Evolutionary conservation across 2,888 invertebrate species (phyloP).

Genomic region (Sisyra terminalis): DNA sequence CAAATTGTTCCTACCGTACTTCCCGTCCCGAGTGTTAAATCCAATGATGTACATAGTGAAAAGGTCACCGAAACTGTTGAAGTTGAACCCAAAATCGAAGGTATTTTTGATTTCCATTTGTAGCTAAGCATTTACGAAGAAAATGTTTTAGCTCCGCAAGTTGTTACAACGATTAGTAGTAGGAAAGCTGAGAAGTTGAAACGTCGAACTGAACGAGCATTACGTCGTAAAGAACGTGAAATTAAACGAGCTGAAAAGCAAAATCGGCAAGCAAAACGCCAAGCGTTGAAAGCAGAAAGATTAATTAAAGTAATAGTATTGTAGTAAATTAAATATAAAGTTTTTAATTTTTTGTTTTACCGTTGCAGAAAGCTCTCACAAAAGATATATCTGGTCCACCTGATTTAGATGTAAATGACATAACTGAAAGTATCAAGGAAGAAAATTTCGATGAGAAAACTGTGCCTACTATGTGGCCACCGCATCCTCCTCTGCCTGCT

Average conservation of each 20-base stretch:
- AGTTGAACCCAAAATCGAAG: not conserved
- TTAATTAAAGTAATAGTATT: constrained; percentile 25
- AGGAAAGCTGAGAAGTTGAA: constrained; percentile 23
- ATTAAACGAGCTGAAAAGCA: constrained; percentile 23
- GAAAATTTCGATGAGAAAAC: constrained; percentile 14
- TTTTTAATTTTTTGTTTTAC: constrained; percentile 5
- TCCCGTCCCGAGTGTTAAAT: not conserved
- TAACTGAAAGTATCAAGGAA: constrained; percentile 14
- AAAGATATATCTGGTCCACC: constrained; percentile 13
- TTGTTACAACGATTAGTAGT: not conserved
- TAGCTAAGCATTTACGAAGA: not conserved
- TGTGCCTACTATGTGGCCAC: constrained; percentile 20
- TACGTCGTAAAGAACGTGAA: constrained; percentile 24
- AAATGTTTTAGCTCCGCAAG: not conserved
- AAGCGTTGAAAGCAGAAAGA: constrained; percentile 24
- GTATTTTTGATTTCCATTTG: too few relatives aligned
- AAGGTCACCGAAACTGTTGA: not conserved
- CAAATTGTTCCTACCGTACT: constrained; percentile 35
- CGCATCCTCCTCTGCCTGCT: constrained; percentile 16
- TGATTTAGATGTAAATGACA: constrained; percentile 10
- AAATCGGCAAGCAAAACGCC: constrained; percentile 21
- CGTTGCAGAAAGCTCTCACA: constrained; percentile 13
- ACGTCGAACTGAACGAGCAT: constrained; percentile 23
- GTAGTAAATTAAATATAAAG: too few relatives aligned
- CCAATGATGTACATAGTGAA: too few relatives aligned